Evolutionary conservation across 2,888 invertebrate genomes (phyloP).

Genomic region (Pristionchus japonicus): DNA sequence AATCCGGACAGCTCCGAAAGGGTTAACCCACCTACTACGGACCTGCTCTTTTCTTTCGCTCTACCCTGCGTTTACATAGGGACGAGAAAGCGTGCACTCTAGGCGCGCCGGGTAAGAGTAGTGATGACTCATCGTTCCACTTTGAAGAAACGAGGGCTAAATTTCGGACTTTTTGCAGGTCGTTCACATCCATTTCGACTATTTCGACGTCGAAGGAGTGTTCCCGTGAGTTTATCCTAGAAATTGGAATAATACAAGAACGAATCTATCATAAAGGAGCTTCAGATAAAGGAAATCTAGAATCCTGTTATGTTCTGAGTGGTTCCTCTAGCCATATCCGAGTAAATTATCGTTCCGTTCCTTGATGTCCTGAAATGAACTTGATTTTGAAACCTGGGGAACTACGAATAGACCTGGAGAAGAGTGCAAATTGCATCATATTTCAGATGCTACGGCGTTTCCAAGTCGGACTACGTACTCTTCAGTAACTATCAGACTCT

Average conservation of each 20-base stretch:
- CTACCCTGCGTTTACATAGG: not conserved
- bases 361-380: no score
- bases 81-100: not conserved
- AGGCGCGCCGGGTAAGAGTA: not conserved
- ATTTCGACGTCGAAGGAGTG: conserved; percentile 94
- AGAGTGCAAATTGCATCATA: not conserved
- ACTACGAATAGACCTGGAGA: no score
- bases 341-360: no score
- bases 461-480: conserved; percentile 95
- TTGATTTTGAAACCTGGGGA: no score
- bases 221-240: conserved; percentile 90
- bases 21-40: not conserved
- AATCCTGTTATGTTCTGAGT: no score
- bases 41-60: not conserved
- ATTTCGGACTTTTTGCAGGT: conserved; percentile 57
- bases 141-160: not conserved
- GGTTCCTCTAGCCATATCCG: no score
- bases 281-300: no score
- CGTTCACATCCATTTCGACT: conserved; percentile 86
- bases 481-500: conserved; percentile 93
- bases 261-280: no score
- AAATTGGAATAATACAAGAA: no score
- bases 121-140: not conserved
- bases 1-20: not conserved
- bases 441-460: conserved; percentile 88